Conservation (phyloP, 2,797 vertebrate genomes). For the Apogon hyalosoma region DNA sequence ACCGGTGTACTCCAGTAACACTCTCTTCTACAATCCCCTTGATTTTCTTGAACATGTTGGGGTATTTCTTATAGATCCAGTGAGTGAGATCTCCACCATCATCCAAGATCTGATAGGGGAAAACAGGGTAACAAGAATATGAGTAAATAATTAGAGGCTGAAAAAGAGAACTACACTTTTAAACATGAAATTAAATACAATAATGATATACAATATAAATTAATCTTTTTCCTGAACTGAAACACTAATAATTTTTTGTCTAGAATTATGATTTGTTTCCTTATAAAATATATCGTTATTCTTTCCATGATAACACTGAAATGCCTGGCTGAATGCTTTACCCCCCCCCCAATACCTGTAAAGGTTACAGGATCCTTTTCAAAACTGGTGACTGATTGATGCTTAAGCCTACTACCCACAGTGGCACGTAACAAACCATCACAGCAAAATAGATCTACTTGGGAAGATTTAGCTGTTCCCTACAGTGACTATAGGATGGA, state of each 20-base stretch:
- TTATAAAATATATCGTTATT: too few relatives aligned
- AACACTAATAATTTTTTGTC: too few relatives aligned
- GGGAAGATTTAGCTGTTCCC: not conserved
- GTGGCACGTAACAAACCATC: not conserved
- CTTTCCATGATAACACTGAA: too few relatives aligned
- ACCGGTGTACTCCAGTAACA: slow-evolving; percentile 98
- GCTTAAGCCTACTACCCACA: not conserved
- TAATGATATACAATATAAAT: too few relatives aligned
- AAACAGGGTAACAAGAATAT: not conserved
- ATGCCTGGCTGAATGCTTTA: too few relatives aligned
- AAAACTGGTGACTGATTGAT: too few relatives aligned
- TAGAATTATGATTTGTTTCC: too few relatives aligned
- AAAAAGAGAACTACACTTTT: not conserved
- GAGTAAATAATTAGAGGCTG: not conserved
- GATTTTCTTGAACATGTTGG: slow-evolving; percentile 99
- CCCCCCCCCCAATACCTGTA: too few relatives aligned
- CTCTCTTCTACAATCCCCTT: slow-evolving; percentile 99
- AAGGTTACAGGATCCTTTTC: too few relatives aligned
- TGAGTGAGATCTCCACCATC: slow-evolving; percentile 97
- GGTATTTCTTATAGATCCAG: slow-evolving; percentile 99
- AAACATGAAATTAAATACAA: too few relatives aligned
- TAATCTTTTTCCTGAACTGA: too few relatives aligned
- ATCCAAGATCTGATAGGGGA: slow-evolving; percentile 89
- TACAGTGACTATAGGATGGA: not conserved
- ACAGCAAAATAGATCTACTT: slow-evolving; percentile 5